These are phyloP conservation scores for Plebejus anna DNA, from an alignment of 2,888 invertebrate genomes.

Conservation along the genomic window DNA sequence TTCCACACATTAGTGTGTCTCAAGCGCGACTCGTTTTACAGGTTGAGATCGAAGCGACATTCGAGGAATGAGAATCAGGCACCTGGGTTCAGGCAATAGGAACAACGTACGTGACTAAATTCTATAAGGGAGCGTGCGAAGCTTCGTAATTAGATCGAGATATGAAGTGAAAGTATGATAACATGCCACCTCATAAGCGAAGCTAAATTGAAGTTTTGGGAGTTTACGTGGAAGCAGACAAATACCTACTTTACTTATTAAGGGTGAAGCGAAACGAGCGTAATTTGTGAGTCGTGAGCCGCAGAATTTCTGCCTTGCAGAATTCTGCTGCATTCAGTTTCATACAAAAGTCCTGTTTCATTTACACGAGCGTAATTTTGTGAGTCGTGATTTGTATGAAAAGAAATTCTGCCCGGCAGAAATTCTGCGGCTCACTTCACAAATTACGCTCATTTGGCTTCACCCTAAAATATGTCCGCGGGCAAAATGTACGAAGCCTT, in stretches of 20 bases:
- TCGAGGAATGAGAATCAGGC: neutral
- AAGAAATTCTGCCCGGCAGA: too few relatives aligned
- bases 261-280: neutral
- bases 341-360: too few relatives aligned
- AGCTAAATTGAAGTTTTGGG: neutral
- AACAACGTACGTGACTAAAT: constrained; percentile 71
- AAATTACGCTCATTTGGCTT: too few relatives aligned
- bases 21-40: neutral
- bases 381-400: too few relatives aligned
- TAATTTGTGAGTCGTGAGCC: too few relatives aligned
- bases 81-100: constrained; percentile 52
- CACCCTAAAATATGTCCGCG: too few relatives aligned
- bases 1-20: too few relatives aligned
- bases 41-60: neutral
- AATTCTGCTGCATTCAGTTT: too few relatives aligned
- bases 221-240: neutral
- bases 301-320: too few relatives aligned
- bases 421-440: too few relatives aligned
- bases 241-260: neutral
- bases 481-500: too few relatives aligned
- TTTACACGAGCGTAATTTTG: too few relatives aligned
- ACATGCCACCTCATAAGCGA: neutral
- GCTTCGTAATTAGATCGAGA: constrained; percentile 33
- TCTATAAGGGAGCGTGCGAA: constrained; percentile 49
- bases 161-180: constrained; percentile 48